Base-by-base conservation (phyloP, 1,140 invertebrate genomes). In the Drosophila nasuta region DNA sequence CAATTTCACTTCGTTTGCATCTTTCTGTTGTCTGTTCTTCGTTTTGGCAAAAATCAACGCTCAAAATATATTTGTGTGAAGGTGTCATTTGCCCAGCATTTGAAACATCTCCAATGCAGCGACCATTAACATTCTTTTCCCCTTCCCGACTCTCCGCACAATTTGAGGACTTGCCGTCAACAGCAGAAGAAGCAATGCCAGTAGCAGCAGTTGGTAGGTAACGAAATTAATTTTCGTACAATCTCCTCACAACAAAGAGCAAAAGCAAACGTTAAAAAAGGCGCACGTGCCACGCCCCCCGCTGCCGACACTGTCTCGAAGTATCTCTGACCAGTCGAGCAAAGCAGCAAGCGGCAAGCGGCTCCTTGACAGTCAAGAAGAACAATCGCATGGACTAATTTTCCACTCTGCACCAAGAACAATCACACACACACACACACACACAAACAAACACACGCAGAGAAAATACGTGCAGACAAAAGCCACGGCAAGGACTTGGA, bases 301-400 rank as follows among this genome's bases (percentile, higher is more conserved):
- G 7, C 1, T 3, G 30, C 10, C 33, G 13, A 17, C 10, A 11
- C 48, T 1, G 30, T 33, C 33, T 1, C 52, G 3, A 25, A 25
- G 20, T 25, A 25, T 25, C 20, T 25, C 8, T 82, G 79, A 82
- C 83, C 82, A 88, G 79, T 82, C 57, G 70, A 87, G 79, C 78
- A 25, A 25, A 25, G 33, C 33, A 3, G 33, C 33, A 8, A 8
- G 69, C 60, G 64, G 73, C 70, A 64, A 75, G 69, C 67, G 70
- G 73, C 77, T 41, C 38, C 38, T 41, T 41, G 38, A 41, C 38
- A 41, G 38, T 57, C 20, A 1, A 13, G 75, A 71, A 74, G 85
- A 89, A 89, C 85, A 85, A 89, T 85, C 85, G 85, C 85, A 89
- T 88, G 81, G 89, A 89, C 85, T 89, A 89, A 89, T 89, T 89